Base-by-base conservation (phyloP, 2,113 vertebrate species). In the Macrotus californicus region DNA sequence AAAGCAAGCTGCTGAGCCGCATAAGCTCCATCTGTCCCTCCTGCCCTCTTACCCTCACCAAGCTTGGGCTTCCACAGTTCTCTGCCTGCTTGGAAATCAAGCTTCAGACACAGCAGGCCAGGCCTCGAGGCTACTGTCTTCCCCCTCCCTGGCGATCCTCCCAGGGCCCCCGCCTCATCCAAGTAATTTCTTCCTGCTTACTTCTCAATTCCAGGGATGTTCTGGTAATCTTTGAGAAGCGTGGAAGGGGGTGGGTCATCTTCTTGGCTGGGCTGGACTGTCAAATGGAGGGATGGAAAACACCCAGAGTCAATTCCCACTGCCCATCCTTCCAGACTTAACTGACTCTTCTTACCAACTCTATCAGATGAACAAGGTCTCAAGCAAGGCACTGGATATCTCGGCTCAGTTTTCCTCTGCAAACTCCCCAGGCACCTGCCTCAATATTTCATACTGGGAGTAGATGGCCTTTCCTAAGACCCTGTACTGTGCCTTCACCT, bases 211-310 rank as follows among this genome's bases (percentile, higher is more conserved):
- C 98, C 13, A 0, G 99, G 99, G 93, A 99, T 91, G 2, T 98
- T 97, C 48, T 98, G 94, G 90, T 99, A 99, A 46, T 99, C 99
- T 95, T 97, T 98, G 98, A 99, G 99, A 97, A 99, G 96, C 95
- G 98, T 97, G 4, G 99, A 98, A 50, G 98, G 97, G 46, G 98
- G 93, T 11, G 99, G 98, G 91, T 99, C 99, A 94, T 99, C 98
- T 61, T 99, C 98, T 29, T 99, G 99, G 97, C 98, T 99, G 76
- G 97, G 97, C 61, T 83, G 89, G n/a, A 87, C 99, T 99, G 73
- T 50, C 94, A 95, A 52, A 54, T 34, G 76, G 11, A 90, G 24
- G 67, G 43, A 95, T 46, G 31, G 76, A 84, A 94, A 89, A 91
- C 39, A 96, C 16, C 5, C 36, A 73, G 54, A 56, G 22, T 96